Evolutionary conservation across 2,113 vertebrate genomes (phyloP), one percentile per base, ranked within the genome.

Genomic region (Ammodramus savannarum): DNA sequence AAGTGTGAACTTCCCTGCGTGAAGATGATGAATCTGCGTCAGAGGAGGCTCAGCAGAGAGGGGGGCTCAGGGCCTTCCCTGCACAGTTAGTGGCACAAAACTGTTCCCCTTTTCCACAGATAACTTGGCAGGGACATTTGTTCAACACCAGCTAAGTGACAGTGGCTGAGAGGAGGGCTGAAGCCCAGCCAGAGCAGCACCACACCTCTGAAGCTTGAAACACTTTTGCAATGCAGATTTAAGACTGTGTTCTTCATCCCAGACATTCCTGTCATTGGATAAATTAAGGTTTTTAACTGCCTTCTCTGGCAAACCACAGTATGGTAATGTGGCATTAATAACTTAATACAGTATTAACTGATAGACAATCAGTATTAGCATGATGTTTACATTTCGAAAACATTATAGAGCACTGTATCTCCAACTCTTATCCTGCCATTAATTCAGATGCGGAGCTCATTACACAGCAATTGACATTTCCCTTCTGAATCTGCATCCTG

Each of bases 301-400:
- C 71, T 68, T 58, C 58, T 49, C 43, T 6, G 1, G 44, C 48
- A 55, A 58, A 38, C 59, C 0, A 0, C 26, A 32, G 22, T 10
- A 17, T 7, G 61, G 49, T 58, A 59, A 69, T 5, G 8, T 12
- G n/a, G 31, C 73, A 59, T 52, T 80, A 61, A 26, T 55, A 88
- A 59, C 62, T 59, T 55, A 52, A 43, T 34, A 68, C 54, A 25
- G 59, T 5, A 46, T 57, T 72, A 75, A 57, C 49, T 16, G 39
- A 52, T 3, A 68, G 49, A 39, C 27, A 44, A 38, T 34, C 62
- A 29, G 51, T 19, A 55, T 34, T 19, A 83, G 38, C 59, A 22
- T 63, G 13, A 15, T 2, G 55, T 51, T 90, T 65, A 55, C 71
- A 44, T 69, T 73, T 66, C 9, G 61, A 90, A 85, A 26, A 38